These are phyloP conservation scores for Acrocyrtus sp. DNA, from an alignment of 2,888 invertebrate species.

Conservation along the genomic window DNA sequence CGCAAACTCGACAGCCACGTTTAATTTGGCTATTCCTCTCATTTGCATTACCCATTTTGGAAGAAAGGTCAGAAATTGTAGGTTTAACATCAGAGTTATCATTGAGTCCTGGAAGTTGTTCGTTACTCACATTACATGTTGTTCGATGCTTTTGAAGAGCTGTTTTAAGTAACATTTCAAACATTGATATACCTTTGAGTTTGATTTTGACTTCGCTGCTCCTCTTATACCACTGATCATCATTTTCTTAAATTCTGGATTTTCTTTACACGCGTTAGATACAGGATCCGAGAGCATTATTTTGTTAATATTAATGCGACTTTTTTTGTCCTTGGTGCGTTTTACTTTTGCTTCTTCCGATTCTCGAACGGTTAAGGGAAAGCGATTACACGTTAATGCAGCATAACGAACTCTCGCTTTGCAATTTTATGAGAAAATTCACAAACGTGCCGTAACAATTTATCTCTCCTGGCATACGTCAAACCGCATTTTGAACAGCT, in stretches of 20 bases:
- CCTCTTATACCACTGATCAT: background rate
- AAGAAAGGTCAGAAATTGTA: no score
- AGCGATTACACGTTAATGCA: background rate
- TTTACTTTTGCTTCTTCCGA: constrained; percentile 3
- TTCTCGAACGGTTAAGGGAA: no score
- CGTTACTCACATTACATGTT: background rate
- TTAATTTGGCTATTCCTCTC: background rate
- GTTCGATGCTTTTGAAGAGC: background rate
- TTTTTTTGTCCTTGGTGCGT: background rate
- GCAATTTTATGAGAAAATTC: constrained; percentile 4
- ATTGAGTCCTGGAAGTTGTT: background rate
- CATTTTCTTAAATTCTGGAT: constrained; percentile 14
- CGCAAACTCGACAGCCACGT: constrained; percentile 5
- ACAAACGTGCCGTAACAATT: constrained; percentile 16
- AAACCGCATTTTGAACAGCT: constrained; percentile 17
- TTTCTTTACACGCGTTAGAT: constrained; percentile 8
- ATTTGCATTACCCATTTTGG: background rate
- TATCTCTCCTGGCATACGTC: constrained; percentile 20
- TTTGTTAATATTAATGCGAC: background rate
- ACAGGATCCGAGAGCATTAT: constrained; percentile 15
- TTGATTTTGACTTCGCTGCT: background rate
- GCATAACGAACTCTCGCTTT: constrained; percentile 3
- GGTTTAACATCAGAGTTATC: background rate
- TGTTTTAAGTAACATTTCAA: no score
- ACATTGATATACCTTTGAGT: no score